Base-by-base conservation (phyloP, 2,113 vertebrate genomes). In the Cryptomyrus ogoouensis region DNA sequence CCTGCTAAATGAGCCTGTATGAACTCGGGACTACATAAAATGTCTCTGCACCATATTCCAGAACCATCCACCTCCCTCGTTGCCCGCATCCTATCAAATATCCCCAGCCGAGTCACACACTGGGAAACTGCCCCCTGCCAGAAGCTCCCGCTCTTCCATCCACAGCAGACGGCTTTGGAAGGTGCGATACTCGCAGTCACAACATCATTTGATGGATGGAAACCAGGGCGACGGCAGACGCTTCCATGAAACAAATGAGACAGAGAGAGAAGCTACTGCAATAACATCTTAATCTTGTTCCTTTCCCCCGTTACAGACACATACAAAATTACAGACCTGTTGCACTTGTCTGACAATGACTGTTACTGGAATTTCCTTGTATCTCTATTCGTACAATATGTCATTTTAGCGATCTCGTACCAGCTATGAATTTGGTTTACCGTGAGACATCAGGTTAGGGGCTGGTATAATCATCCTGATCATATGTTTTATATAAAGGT, bases 341-440 rank as follows among this genome's bases (percentile, higher is more conserved):
- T 47, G 83, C 83, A 84, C 35, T 39, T n/a, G 83, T 84, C 83
- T 47, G 83, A 83, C 44, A 83, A 83, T 83, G 80, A 21, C 44
- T 84, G 19, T 84, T 13, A 84, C 39, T 47, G 8, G 3, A 84
- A 84, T 46, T 84, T 46, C 8, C 39, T 47, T 84, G 39, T 84
- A 47, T 39, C 70, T 19, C 70, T 77, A 77, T 19, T 77, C 5
- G 35, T 39, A 46, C 83, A 47, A 84, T 24, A 47, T 47, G 44
- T 46, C 24, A 84, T 44, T 46, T 84, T 10, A 47, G 83, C 1
- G 35, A 77, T 77, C 46, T 84, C 17, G 3, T 1, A 84, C 83
- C 85, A 87, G 46, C 85, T 85, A n/a, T 8, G 19, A 47, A 44
- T n/a, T 15, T 24, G 46, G 83, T 85, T 47, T 85, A 49, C 17